phyloP scores from a whole-genome alignment of 2,797 vertebrate genomes.

The Tiaroga cobitis region DNA sequence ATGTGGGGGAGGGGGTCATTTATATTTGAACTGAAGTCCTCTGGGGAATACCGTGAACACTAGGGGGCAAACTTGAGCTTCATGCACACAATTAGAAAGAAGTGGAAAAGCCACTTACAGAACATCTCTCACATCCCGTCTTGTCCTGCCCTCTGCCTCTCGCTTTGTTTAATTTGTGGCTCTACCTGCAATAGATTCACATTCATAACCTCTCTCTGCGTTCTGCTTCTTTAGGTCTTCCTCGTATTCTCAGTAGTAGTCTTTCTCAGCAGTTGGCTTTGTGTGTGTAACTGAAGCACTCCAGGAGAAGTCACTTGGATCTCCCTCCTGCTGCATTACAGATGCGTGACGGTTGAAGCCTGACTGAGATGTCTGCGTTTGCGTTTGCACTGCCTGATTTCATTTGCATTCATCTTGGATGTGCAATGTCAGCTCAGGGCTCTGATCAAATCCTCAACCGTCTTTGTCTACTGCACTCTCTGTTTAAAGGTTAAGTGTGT shows the following conservation, averaged over 20 bases:
- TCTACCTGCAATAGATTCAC: not conserved
- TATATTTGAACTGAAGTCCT: conserved; percentile 60
- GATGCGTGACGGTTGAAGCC: conserved; percentile 55
- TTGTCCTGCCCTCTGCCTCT: conserved; percentile 12
- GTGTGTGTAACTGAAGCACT: not conserved
- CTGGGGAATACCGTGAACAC: conserved; percentile 71
- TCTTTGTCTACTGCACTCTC: conserved; percentile 63
- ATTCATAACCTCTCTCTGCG: not conserved
- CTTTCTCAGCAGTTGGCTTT: not conserved
- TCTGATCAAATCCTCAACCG: conserved; percentile 69
- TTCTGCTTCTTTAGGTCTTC: not conserved
- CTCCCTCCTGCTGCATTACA: conserved; percentile 61
- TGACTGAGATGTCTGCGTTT: not conserved
- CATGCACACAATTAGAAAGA: conserved; percentile 48
- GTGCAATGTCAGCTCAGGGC: conserved; percentile 58
- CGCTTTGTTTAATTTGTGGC: conserved; percentile 10
- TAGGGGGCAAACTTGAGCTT: conserved; percentile 82
- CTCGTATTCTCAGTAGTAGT: not conserved
- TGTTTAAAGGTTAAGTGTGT: not conserved
- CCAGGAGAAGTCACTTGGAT: conserved; percentile 8
- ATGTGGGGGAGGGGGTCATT: conserved; percentile 54
- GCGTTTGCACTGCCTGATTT: conserved; percentile 67
- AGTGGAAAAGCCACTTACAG: conserved; percentile 38
- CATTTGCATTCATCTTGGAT: conserved; percentile 67
- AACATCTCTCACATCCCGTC: not conserved